phyloP scores from a whole-genome alignment of 2,797 vertebrate species.

The Margarornis squamiger region DNA sequence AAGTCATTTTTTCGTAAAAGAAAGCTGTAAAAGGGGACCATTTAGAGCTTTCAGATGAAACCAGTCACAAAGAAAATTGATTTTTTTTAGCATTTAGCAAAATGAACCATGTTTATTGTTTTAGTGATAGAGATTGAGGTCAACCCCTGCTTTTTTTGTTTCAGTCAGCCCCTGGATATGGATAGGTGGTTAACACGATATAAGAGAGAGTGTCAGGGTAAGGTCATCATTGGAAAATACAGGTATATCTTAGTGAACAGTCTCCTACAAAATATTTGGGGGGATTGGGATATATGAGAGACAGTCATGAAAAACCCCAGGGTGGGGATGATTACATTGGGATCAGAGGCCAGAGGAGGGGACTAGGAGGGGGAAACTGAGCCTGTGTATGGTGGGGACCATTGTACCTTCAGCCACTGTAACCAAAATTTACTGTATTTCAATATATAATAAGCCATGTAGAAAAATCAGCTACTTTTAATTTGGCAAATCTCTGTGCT shows the following conservation, averaged over 20 bases:
- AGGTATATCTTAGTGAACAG: not conserved
- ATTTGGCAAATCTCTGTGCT: not conserved
- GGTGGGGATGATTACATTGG: fast-evolving
- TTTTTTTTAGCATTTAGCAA: not conserved
- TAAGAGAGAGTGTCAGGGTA: not conserved
- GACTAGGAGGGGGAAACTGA: not conserved
- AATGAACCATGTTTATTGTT: not conserved
- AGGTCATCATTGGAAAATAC: not conserved
- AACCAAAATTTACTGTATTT: not conserved
- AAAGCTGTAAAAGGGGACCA: not conserved
- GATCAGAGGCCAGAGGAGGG: not conserved
- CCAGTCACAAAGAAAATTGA: not conserved
- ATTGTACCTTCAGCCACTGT: not conserved
- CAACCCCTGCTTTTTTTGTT: not conserved
- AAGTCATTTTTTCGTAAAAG: not conserved
- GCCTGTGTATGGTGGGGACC: not conserved
- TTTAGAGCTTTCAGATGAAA: not conserved
- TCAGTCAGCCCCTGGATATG: not conserved
- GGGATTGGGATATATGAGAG: not conserved
- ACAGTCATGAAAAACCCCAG: not conserved
- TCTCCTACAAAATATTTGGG: not conserved
- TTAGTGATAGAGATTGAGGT: not conserved
- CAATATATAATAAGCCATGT: not conserved
- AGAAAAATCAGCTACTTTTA: not conserved
- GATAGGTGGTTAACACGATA: not conserved